phyloP scores from a whole-genome alignment of 2,113 vertebrate species.

The Phaethon lepturus region DNA sequence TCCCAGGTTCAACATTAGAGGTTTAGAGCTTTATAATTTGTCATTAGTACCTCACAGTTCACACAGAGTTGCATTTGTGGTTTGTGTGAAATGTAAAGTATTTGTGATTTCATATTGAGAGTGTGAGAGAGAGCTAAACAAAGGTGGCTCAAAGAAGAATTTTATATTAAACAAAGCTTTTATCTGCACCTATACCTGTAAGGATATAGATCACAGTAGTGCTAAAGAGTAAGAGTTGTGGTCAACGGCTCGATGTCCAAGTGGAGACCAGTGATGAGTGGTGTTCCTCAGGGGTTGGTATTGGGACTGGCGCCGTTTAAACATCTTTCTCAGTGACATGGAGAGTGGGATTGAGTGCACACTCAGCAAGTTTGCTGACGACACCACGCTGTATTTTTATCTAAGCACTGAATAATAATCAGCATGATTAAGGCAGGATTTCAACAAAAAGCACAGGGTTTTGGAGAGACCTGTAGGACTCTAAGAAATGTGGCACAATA shows the following conservation, averaged over 20 bases:
- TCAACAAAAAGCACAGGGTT: neutral
- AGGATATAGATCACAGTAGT: neutral
- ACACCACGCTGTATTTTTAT: neutral
- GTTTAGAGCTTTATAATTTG: neutral
- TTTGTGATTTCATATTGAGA: neutral
- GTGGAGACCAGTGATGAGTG: no score
- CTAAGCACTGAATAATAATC: neutral
- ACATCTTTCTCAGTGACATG: no score
- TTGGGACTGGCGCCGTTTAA: no score
- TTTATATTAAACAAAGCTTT: neutral
- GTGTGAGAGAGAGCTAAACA: neutral
- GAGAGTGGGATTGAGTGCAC: no score
- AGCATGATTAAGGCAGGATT: neutral
- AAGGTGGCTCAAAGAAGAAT: neutral
- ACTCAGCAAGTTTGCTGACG: no score
- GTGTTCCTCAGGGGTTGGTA: no score
- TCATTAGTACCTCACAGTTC: neutral
- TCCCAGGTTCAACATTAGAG: accelerated
- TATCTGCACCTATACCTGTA: neutral
- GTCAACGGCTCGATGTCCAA: no score
- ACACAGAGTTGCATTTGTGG: neutral
- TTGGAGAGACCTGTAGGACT: neutral
- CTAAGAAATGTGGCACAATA: neutral
- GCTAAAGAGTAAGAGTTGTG: neutral
- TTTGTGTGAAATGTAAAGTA: neutral